Conservation (phyloP, 2,113 vertebrate species). For the Cricetomys ansorgei region DNA sequence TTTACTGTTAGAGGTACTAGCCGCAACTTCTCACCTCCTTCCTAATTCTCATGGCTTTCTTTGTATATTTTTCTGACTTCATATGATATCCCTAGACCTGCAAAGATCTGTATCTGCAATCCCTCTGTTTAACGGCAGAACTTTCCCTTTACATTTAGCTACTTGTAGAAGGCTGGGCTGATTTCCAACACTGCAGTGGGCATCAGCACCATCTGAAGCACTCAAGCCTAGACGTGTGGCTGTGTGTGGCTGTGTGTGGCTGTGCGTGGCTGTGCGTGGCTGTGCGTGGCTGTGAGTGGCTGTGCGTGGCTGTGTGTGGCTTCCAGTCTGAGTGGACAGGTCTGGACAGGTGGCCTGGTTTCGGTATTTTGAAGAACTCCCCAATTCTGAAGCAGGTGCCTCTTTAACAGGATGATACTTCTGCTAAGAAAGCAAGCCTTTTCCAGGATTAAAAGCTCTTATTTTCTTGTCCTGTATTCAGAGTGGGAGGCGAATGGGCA, state of each 20-base stretch:
- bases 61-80: not conserved
- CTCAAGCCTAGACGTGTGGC: not conserved
- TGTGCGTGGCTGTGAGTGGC: too few species aligned
- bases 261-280: too few species aligned
- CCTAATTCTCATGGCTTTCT: not conserved
- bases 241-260: too few species aligned
- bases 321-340: not conserved
- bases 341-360: not conserved
- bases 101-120: not conserved
- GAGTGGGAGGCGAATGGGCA: not conserved
- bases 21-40: not conserved
- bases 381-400: not conserved
- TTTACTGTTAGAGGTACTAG: not conserved
- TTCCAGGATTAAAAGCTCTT: not conserved
- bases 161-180: not conserved
- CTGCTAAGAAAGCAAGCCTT: not conserved
- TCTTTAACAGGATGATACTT: not conserved
- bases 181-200: not conserved
- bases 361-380: not conserved
- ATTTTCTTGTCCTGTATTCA: not conserved
- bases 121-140: not conserved
- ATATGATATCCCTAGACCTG: not conserved
- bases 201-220: not conserved
- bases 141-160: not conserved
- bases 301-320: too few species aligned